Percentiles rank a stretch among this genome's conserved stretches.
Conservation (phyloP, 2,113 vertebrate genomes). For the Aleadryas rufinucha region DNA sequence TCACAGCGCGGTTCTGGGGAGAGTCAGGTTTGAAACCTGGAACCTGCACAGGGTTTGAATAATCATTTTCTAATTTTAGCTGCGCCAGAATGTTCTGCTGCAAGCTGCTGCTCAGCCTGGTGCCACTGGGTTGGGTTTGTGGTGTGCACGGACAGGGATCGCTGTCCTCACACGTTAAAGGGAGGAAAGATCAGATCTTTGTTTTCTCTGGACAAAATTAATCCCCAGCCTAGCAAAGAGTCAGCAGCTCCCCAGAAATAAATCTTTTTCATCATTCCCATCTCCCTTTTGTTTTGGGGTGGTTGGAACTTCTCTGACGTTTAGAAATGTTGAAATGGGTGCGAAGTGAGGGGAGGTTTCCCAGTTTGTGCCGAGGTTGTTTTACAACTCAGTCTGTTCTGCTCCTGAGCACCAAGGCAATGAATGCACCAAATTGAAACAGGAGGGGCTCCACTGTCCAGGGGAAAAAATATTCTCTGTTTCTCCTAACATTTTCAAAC, state of each 20-base stretch:
- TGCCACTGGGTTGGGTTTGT: background rate
- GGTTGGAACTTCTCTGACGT: background rate
- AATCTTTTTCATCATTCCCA: background rate
- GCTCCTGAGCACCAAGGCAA: background rate
- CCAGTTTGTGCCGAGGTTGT: background rate
- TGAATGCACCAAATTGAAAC: background rate
- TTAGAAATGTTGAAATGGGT: background rate
- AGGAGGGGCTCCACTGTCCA: background rate
- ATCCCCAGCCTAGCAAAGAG: background rate
- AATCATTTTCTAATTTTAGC: slow-evolving; percentile 28
- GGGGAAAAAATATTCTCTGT: background rate
- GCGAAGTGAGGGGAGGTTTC: background rate
- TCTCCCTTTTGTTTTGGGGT: background rate
- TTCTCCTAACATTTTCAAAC: background rate
- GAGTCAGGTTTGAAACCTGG: slow-evolving; percentile 31
- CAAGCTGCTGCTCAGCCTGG: background rate
- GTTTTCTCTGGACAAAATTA: background rate
- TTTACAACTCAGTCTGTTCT: background rate
- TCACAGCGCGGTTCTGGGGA: background rate
- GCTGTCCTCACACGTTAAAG: background rate
- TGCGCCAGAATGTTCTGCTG: background rate
- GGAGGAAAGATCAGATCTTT: background rate
- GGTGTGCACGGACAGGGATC: rapidly evolving
- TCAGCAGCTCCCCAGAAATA: background rate
- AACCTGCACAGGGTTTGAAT: background rate